Percentiles rank a stretch among this genome's conserved stretches.
These are phyloP conservation scores for Aspiorhynchus laticeps DNA, from an alignment of 2,113 vertebrate species.

Conservation along the genomic window DNA sequence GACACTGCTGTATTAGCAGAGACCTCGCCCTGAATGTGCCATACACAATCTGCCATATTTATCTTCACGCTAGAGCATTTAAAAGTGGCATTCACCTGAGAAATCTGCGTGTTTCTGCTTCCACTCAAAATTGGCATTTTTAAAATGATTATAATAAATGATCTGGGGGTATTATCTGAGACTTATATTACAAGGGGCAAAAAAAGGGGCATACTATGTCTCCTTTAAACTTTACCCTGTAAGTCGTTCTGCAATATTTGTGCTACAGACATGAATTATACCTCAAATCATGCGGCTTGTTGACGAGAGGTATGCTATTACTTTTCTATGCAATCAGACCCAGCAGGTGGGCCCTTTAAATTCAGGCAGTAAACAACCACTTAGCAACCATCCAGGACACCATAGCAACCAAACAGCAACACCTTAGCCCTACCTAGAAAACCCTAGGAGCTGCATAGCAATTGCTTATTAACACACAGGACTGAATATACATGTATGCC, in stretches of 20 bases:
- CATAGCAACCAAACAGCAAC: neutral
- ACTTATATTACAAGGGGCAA: no score
- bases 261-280: neutral
- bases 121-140: no score
- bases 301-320: neutral
- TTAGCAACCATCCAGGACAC: slow-evolving; percentile 8
- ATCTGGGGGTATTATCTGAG: no score
- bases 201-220: no score
- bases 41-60: no score
- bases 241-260: neutral
- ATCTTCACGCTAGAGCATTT: no score
- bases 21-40: no score
- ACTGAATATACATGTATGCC: neutral
- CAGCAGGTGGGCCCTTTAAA: neutral
- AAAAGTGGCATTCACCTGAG: no score
- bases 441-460: neutral
- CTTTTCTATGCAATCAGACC: neutral
- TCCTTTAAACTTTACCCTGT: neutral
- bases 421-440: neutral
- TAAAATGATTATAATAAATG: no score
- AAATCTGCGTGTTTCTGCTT: no score
- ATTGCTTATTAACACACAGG: neutral
- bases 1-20: no score
- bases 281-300: neutral
- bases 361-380: neutral